These are phyloP conservation scores for Coenobita brevimanus DNA, from an alignment of 1,140 invertebrate genomes.

Conservation along the genomic window DNA sequence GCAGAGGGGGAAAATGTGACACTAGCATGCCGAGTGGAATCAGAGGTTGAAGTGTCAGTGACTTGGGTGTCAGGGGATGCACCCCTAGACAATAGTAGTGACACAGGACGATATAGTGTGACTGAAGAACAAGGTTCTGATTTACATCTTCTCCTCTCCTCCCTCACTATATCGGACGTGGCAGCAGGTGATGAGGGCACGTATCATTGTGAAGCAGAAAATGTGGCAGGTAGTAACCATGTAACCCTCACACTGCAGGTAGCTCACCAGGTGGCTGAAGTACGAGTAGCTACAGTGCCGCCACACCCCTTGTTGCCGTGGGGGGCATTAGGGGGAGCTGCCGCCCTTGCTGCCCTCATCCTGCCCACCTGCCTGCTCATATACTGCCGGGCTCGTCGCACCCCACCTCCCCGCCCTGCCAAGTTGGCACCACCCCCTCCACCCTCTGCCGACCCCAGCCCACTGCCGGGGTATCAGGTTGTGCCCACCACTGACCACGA, in stretches of 20 bases:
- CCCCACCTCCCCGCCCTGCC: not conserved
- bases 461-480: no score
- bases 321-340: no score
- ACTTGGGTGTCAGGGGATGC: conserved; percentile 76
- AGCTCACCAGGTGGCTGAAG: conserved; percentile 69
- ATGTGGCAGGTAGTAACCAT: conserved; percentile 82
- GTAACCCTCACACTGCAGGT: conserved; percentile 80
- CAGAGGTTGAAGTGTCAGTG: conserved; percentile 81
- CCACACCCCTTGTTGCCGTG: no score
- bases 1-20: conserved; percentile 82
- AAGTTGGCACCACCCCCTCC: no score
- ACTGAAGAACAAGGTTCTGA: not conserved
- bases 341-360: no score
- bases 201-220: conserved; percentile 85
- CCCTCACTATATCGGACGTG: conserved; percentile 81
- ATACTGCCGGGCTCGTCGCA: not conserved
- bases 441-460: no score
- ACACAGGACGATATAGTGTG: conserved; percentile 28
- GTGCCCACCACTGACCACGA: no score
- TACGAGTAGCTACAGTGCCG: no score
- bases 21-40: conserved; percentile 81
- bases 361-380: no score
- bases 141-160: conserved; percentile 76
- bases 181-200: conserved; percentile 82
- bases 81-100: conserved; percentile 76